Conservation (phyloP, 2,113 vertebrate genomes). For the Atlantisia rogersi region DNA sequence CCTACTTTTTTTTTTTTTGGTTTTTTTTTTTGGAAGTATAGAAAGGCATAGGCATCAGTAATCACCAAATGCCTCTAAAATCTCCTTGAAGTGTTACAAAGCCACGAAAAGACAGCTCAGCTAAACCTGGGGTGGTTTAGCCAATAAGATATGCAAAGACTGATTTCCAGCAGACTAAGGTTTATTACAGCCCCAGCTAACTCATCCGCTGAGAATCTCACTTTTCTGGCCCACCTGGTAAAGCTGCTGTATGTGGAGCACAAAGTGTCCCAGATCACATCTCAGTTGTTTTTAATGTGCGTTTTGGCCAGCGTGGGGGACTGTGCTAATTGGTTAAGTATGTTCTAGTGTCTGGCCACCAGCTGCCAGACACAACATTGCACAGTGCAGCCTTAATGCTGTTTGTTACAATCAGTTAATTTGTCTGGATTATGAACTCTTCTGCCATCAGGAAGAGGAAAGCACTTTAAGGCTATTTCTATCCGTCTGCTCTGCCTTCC, state of each 20-base stretch:
- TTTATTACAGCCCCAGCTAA: conserved; percentile 27
- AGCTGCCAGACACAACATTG: conserved; percentile 45
- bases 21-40: not conserved
- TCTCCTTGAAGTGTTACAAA: conserved; percentile 43
- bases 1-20: not conserved
- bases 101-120: not conserved
- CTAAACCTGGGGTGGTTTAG: conserved; percentile 9
- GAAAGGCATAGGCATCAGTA: not conserved
- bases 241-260: conserved; percentile 11
- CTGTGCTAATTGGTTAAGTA: conserved; percentile 49
- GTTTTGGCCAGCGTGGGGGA: not conserved
- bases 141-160: conserved; percentile 35
- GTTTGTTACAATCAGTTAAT: conserved; percentile 43
- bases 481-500: conserved; percentile 36
- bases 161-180: not conserved
- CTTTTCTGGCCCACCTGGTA: conserved; percentile 54
- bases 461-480: conserved; percentile 53
- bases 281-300: conserved; percentile 47
- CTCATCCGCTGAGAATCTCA: conserved; percentile 30
- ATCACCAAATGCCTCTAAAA: conserved; percentile 33
- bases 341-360: conserved; percentile 58
- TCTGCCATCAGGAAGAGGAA: conserved; percentile 31
- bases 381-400: conserved; percentile 17
- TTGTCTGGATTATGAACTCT: conserved; percentile 50
- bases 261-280: conserved; percentile 24